Evolutionary conservation across 1,140 invertebrate genomes (phyloP), one percentile per base, ranked within the genome.

Genomic region (Physella acuta): DNA sequence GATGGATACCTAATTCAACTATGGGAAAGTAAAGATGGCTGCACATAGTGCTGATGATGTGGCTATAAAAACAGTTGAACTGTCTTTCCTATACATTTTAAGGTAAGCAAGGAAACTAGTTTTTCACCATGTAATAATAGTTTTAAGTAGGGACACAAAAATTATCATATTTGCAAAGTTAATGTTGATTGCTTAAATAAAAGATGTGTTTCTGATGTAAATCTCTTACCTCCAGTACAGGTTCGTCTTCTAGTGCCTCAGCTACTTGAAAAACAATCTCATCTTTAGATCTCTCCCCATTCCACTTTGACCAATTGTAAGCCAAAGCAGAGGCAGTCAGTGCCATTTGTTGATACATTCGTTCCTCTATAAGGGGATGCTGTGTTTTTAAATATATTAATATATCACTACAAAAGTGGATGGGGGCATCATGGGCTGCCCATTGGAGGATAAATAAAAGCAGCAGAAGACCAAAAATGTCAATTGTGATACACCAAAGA

Each of bases 301-400:
- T 96, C 93, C 93, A 95, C 55, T 93, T 89, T 16, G 93, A 94
- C 92, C 93, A 95, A 39, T 92, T 89, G 77, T 94, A 95, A 70
- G 92, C 91, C 76, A 92, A 92, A 2, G 89, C 88, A 0, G 90
- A 89, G 3, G 89, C 89, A 8, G 92, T 82, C 30, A 92, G 86
- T 0, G 92, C 92, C 88, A 96, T 93, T 74, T 93, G 93, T 56
- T 84, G 88, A 78, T 95, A 94, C 20, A 91, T 84, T 82, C 94
- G 91, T 65, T 90, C 88, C 82, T 94, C 93, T 71, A 90, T 87
- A 1, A 90, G 87, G 75, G 88, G 71, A 69, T 84, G 79, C 82
- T 84, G 67, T n/a, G n/a, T n/a, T n/a, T n/a, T n/a, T n/a, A n/a
- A n/a, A n/a, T n/a, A n/a, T n/a, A n/a, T n/a, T n/a, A n/a, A n/a